phyloP scores from a whole-genome alignment of 2,888 invertebrate genomes.

The Chaitophorus viminalis region DNA sequence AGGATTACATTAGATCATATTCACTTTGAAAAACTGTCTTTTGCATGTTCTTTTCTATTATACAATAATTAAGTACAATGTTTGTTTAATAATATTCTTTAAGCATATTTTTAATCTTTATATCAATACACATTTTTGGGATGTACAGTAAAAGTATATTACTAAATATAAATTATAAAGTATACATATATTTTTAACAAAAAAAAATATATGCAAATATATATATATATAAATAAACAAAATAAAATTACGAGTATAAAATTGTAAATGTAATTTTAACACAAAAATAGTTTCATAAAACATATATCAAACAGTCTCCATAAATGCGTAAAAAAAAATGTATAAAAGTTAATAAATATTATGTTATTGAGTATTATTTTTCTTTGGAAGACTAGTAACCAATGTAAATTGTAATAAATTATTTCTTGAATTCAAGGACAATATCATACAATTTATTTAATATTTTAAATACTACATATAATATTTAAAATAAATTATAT shows the following conservation, averaged over 20 bases:
- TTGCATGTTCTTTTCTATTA: neutral
- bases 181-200: slow-evolving; percentile 34
- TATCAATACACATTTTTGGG: slow-evolving; percentile 14
- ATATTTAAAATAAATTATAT: neutral
- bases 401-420: slow-evolving; percentile 32
- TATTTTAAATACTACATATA: neutral
- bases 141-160: slow-evolving; percentile 25
- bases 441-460: neutral
- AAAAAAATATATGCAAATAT: slow-evolving; percentile 28
- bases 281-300: slow-evolving; percentile 56
- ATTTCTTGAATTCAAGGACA: neutral
- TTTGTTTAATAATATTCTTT: neutral
- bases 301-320: slow-evolving; percentile 54
- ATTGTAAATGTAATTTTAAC: slow-evolving; percentile 50
- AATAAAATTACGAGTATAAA: slow-evolving; percentile 52
- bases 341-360: slow-evolving; percentile 53
- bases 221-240: slow-evolving; percentile 45
- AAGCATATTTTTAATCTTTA: neutral
- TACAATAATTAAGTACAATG: neutral
- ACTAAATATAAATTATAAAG: slow-evolving; percentile 29
- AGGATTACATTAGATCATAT: neutral
- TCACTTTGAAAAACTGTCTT: neutral
- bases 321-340: slow-evolving; percentile 38
- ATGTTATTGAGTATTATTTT: slow-evolving; percentile 36
- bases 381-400: slow-evolving; percentile 61